phyloP scores from a whole-genome alignment of 1,140 invertebrate genomes.

The Brachionus sp. region DNA sequence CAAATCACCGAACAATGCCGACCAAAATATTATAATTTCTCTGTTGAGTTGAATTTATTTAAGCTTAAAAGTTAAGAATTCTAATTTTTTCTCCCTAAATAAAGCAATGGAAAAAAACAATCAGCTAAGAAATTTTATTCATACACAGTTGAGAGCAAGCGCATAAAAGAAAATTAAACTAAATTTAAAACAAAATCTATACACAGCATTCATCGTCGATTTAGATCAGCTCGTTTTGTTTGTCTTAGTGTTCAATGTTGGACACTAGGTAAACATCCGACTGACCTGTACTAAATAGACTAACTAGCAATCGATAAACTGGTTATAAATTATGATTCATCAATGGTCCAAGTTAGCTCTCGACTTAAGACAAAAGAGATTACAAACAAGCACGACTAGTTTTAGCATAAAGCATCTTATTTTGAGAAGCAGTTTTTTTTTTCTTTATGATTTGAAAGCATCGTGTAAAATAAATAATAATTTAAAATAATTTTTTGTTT shows the following conservation, averaged over 20 bases:
- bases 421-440: neutral
- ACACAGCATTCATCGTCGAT: neutral
- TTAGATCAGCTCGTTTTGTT: neutral
- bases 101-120: neutral
- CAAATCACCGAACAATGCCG: neutral
- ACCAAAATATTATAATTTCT: neutral
- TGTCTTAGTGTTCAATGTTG: neutral
- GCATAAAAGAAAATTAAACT: neutral
- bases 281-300: neutral
- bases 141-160: neutral
- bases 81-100: neutral
- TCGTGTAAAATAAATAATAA: slow-evolving; percentile 8
- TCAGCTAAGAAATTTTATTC: slow-evolving; percentile 3
- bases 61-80: neutral
- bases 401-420: neutral
- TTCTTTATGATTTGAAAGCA: neutral
- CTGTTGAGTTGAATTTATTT: neutral
- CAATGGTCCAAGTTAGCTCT: neutral
- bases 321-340: neutral
- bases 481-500: neutral
- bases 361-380: neutral
- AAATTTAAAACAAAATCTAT: neutral
- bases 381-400: neutral
- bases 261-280: neutral
- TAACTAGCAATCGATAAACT: neutral